Conservation (phyloP, 2,888 invertebrate genomes). For the Zelleria hepariella region DNA sequence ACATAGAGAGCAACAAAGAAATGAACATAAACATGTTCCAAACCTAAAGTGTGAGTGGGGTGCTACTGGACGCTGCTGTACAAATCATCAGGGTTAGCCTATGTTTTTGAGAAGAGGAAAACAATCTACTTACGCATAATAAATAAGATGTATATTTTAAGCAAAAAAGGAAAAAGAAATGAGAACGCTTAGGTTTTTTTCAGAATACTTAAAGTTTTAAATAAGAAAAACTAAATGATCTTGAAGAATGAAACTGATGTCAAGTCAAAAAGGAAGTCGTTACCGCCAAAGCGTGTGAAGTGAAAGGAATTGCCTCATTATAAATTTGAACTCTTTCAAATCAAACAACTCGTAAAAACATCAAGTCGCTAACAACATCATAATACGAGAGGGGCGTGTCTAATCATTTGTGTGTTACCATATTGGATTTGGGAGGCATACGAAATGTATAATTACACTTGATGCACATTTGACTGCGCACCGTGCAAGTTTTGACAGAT, state of each 20-base stretch:
- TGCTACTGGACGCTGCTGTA: too few relatives aligned
- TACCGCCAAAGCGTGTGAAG: slow-evolving; percentile 2
- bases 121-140: too few relatives aligned
- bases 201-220: background rate
- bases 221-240: background rate
- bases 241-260: background rate
- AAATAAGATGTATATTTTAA: too few relatives aligned
- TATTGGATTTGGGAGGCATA: slow-evolving; percentile 61
- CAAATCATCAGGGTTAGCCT: too few relatives aligned
- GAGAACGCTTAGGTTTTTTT: too few relatives aligned
- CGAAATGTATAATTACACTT: slow-evolving; percentile 60
- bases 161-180: background rate
- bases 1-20: background rate
- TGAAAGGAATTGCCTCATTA: slow-evolving; percentile 24
- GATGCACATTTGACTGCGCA: background rate
- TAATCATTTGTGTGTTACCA: slow-evolving; percentile 49
- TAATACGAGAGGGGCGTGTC: slow-evolving; percentile 51
- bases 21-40: background rate
- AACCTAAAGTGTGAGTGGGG: too few relatives aligned
- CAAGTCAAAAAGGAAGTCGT: background rate
- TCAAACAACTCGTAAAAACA: slow-evolving; percentile 46
- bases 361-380: slow-evolving; percentile 55
- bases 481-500: background rate
- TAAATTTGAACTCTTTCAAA: slow-evolving; percentile 42
- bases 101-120: too few relatives aligned